Evolutionary conservation across 2,113 vertebrate genomes (phyloP).

Genomic region (Tychaedon coryphoeus): DNA sequence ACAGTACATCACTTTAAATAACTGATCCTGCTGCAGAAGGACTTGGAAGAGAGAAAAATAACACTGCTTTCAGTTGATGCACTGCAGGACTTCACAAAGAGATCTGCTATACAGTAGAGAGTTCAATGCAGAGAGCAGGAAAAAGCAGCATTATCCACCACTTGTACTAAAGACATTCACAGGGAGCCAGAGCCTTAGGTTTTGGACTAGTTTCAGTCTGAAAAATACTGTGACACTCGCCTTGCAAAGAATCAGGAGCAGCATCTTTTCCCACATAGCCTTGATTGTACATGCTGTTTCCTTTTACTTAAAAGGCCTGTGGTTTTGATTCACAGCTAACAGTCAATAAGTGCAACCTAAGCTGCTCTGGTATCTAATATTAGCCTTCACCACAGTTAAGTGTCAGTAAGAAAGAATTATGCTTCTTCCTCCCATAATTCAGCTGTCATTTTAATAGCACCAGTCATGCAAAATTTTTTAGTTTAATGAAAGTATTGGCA

Average conservation of each 20-base stretch:
- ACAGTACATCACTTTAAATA: neutral
- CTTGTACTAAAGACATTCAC: neutral
- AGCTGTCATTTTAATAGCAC: neutral
- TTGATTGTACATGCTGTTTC: neutral
- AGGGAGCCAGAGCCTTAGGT: neutral
- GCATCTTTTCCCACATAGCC: neutral
- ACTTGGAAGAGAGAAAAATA: neutral
- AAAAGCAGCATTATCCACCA: neutral
- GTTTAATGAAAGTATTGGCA: neutral
- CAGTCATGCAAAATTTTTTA: neutral
- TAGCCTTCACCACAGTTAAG: neutral
- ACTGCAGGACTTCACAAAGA: neutral
- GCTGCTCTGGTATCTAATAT: neutral
- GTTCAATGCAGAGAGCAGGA: neutral
- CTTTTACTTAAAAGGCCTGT: neutral
- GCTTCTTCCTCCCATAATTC: neutral
- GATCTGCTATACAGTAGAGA: neutral
- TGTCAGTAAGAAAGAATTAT: neutral
- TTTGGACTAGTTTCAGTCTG: neutral
- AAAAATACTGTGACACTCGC: neutral
- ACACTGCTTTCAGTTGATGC: neutral
- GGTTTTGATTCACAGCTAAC: neutral
- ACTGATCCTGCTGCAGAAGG: neutral
- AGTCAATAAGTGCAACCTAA: neutral
- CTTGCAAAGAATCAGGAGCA: neutral